Conservation (phyloP, 1,140 invertebrate species). For the Yoshiicerus persimilis region DNA sequence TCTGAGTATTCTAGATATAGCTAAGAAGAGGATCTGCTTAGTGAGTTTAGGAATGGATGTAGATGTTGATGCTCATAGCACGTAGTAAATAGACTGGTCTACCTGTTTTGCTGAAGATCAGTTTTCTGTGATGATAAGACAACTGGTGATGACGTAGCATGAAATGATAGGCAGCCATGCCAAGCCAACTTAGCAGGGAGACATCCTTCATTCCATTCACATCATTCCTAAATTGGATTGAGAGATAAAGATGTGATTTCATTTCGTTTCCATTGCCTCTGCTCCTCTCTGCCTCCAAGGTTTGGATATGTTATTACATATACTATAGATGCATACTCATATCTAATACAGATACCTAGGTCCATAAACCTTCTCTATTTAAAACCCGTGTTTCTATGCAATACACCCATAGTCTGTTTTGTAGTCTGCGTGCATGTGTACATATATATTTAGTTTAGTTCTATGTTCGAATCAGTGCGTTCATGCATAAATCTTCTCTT, state of each 20-base stretch:
- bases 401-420: neutral
- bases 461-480: neutral
- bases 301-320: neutral
- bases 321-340: neutral
- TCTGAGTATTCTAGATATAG: too few relatives aligned
- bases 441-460: neutral
- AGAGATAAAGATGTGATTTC: conserved; percentile 17
- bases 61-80: neutral
- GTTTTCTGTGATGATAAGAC: neutral
- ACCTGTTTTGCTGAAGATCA: neutral
- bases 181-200: neutral
- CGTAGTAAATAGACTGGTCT: neutral
- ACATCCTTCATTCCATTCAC: neutral
- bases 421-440: neutral
- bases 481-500: neutral
- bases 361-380: neutral
- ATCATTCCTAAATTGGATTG: conserved; percentile 1
- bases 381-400: neutral
- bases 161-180: neutral
- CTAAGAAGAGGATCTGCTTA: neutral
- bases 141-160: conserved; percentile 7
- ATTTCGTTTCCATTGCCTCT: neutral
- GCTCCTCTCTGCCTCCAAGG: neutral
- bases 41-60: too few relatives aligned
- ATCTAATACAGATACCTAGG: neutral